Evolutionary conservation across 2,113 vertebrate species (phyloP).

Genomic region (Notothenia coriiceps): DNA sequence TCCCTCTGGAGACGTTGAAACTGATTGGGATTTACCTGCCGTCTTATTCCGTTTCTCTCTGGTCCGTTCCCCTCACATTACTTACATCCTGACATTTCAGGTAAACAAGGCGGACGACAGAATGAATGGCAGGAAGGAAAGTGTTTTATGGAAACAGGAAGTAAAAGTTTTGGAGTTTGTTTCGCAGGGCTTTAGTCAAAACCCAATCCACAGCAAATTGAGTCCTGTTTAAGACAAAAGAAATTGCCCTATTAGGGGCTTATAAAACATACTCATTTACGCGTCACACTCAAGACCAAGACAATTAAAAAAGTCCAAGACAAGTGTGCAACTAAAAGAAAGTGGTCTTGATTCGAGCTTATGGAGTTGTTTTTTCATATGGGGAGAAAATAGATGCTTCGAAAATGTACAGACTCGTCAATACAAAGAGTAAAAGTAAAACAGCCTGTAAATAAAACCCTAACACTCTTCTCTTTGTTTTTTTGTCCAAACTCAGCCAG

Average conservation of each 20-base stretch:
- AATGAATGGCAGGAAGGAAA: neutral
- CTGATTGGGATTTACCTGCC: constrained; percentile 12
- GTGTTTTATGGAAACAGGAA: neutral
- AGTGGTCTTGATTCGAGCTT: too few relatives aligned
- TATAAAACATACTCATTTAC: too few relatives aligned
- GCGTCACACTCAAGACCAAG: too few relatives aligned
- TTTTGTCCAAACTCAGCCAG: constrained; percentile 60
- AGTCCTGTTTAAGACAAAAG: too few relatives aligned
- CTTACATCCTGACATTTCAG: constrained; percentile 9
- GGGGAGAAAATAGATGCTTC: neutral
- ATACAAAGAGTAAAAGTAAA: constrained; percentile 13
- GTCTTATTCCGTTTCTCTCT: too few relatives aligned
- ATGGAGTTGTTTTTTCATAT: too few relatives aligned
- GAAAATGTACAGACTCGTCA: neutral
- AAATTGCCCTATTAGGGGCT: too few relatives aligned
- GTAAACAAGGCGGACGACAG: neutral
- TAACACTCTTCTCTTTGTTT: constrained; percentile 18
- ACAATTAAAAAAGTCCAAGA: too few relatives aligned
- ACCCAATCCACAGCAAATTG: too few relatives aligned
- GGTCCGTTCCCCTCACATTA: neutral
- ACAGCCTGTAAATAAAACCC: constrained; percentile 1
- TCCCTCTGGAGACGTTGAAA: neutral
- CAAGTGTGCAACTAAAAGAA: too few relatives aligned
- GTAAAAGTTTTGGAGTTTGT: neutral
- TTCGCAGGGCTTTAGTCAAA: too few relatives aligned